Evolutionary conservation across 2,797 vertebrate species (phyloP).

Genomic region (Morelia viridis): DNA sequence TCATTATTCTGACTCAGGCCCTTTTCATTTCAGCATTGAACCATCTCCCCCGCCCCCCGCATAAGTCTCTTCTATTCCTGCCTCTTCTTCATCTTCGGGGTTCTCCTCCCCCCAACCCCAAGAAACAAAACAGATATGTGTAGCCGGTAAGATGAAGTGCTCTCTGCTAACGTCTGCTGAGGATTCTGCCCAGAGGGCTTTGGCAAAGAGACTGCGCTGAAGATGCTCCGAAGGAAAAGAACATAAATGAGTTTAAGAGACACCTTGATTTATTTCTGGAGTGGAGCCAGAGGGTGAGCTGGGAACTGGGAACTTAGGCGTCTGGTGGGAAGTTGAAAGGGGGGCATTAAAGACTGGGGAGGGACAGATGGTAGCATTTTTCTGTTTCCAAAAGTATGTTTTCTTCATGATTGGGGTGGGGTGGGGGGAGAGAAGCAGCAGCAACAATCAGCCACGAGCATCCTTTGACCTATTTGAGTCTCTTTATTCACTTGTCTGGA

Average conservation of each 20-base stretch:
- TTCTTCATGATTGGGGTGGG: neutral
- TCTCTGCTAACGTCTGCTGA: conserved; percentile 12
- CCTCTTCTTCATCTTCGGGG: neutral
- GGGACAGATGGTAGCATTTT: neutral
- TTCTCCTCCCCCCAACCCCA: neutral
- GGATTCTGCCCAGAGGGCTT: conserved; percentile 32
- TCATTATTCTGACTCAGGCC: conserved; percentile 34
- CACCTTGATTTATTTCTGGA: conserved; percentile 25
- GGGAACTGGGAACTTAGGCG: neutral
- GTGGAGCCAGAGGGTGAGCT: neutral
- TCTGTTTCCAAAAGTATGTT: neutral
- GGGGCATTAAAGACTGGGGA: neutral
- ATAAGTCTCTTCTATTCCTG: neutral
- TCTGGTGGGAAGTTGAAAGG: neutral
- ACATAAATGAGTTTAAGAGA: conserved; percentile 23
- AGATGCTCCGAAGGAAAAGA: conserved; percentile 21
- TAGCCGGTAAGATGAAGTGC: conserved; percentile 23
- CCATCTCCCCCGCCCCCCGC: neutral
- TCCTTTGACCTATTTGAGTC: conserved; percentile 5
- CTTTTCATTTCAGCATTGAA: conserved; percentile 6
- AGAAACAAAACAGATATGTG: conserved; percentile 18
- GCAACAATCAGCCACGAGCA: neutral
- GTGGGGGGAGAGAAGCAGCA: neutral
- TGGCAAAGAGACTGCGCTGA: conserved; percentile 5
- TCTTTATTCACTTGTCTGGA: conserved; percentile 20